Evolutionary conservation across 2,113 vertebrate species (phyloP).

Genomic region (Chroicocephalus ridibundus): DNA sequence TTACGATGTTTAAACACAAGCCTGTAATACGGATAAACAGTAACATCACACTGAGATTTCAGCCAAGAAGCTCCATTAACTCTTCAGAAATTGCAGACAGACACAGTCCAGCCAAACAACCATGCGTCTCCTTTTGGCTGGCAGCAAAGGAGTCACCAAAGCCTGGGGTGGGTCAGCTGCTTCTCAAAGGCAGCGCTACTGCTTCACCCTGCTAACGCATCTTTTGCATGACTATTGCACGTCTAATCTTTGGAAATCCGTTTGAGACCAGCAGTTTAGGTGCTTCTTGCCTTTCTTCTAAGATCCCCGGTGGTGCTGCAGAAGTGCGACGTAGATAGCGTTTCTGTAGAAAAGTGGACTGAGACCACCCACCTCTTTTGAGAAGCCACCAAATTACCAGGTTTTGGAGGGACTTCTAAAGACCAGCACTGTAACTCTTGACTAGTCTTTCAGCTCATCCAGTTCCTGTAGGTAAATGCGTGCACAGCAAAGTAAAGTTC

Average conservation of each 20-base stretch:
- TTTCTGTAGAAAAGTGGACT: neutral
- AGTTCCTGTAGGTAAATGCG: neutral
- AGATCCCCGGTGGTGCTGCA: neutral
- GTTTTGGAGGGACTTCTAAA: neutral
- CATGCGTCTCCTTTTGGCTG: neutral
- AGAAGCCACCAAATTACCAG: neutral
- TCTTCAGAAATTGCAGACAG: neutral
- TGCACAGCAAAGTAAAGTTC: neutral
- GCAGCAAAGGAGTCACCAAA: neutral
- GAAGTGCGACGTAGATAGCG: neutral
- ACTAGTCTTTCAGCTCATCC: neutral
- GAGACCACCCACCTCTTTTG: neutral
- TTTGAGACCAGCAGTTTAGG: neutral
- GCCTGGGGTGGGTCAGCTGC: neutral
- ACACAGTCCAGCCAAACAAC: neutral
- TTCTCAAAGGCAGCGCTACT: neutral
- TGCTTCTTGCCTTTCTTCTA: neutral
- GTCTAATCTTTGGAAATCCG: neutral
- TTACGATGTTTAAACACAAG: conserved; percentile 35
- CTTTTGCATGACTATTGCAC: neutral
- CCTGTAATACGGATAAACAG: neutral
- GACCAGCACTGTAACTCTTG: neutral
- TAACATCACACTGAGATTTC: neutral
- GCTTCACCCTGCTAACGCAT: neutral
- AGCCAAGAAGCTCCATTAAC: conserved; percentile 11